A percentile compares a stretch with the other conserved stretches of the same genome.
Conservation (phyloP, 2,797 vertebrate species). For the Danionella dracula region DNA sequence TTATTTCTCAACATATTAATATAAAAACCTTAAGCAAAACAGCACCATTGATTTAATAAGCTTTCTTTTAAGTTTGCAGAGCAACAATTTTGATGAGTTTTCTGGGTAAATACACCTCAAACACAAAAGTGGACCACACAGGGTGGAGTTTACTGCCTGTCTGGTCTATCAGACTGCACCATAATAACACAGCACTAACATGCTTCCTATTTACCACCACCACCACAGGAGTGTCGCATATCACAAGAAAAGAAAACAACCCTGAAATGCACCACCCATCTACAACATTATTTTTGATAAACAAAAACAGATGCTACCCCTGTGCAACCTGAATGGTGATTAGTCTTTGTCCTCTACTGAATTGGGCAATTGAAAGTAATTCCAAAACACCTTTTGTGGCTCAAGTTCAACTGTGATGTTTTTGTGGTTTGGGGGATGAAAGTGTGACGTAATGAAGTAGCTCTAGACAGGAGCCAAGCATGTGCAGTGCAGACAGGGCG, state of each 20-base stretch:
- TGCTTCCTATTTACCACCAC: neutral
- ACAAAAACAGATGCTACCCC: slow-evolving; percentile 48
- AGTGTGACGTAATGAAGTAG: slow-evolving; percentile 27
- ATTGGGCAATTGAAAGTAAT: slow-evolving; percentile 44
- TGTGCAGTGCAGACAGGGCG: neutral
- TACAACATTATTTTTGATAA: slow-evolving; percentile 38
- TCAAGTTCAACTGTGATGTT: slow-evolving; percentile 29
- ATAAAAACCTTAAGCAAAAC: too few relatives aligned
- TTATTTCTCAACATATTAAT: too few relatives aligned
- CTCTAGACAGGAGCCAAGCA: slow-evolving; percentile 37
- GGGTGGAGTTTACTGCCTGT: slow-evolving; percentile 11
- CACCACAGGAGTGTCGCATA: slow-evolving; percentile 16
- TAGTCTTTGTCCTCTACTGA: slow-evolving; percentile 31
- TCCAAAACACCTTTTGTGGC: slow-evolving; percentile 39
- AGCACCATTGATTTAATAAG: neutral
- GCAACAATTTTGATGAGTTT: slow-evolving; percentile 5
- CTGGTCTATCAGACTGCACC: slow-evolving; percentile 2
- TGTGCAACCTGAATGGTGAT: slow-evolving; percentile 42
- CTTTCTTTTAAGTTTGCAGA: neutral
- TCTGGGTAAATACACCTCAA: neutral
- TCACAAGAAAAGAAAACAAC: slow-evolving; percentile 1
- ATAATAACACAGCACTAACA: neutral
- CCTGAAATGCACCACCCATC: neutral
- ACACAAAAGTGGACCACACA: slow-evolving; percentile 14
- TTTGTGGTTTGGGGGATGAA: slow-evolving; percentile 19